phyloP scores from a whole-genome alignment of 2,888 invertebrate species.

The Cosmia pyralina region DNA sequence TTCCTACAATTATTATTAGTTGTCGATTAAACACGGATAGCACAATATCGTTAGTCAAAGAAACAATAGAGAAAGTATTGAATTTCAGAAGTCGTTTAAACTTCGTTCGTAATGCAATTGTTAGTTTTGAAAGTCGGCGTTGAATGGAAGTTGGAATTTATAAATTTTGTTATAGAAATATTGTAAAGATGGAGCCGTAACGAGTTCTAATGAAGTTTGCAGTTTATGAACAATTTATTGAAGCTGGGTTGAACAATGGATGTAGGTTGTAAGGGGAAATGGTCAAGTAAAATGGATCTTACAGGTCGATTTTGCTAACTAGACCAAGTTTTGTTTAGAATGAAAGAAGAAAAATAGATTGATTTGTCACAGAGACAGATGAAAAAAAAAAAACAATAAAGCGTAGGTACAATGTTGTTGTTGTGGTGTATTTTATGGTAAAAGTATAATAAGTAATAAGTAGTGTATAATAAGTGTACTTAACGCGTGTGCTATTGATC shows the following conservation, averaged over 20 bases:
- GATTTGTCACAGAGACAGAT: too few species aligned
- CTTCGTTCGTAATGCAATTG: slow-evolving; percentile 61
- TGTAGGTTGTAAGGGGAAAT: neutral
- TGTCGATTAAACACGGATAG: slow-evolving; percentile 53
- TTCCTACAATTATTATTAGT: slow-evolving; percentile 41
- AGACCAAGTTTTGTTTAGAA: neutral
- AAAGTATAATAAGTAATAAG: too few species aligned
- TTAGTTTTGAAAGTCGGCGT: slow-evolving; percentile 51
- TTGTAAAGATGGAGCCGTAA: slow-evolving; percentile 34
- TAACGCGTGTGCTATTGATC: too few species aligned
- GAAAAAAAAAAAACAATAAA: too few species aligned
- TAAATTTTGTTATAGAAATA: slow-evolving; percentile 47
- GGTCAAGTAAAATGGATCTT: neutral
- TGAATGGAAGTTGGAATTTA: slow-evolving; percentile 47
- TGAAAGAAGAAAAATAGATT: too few species aligned
- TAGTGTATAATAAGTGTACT: too few species aligned
- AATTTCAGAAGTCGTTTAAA: slow-evolving; percentile 59
- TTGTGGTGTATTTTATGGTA: neutral
- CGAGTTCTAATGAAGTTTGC: slow-evolving; percentile 22
- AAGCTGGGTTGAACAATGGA: neutral
- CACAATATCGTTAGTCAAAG: slow-evolving; percentile 50
- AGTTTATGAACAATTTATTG: slow-evolving; percentile 32
- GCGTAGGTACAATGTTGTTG: neutral
- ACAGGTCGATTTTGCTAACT: too few species aligned
- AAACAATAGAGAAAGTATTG: slow-evolving; percentile 62